A percentile compares a stretch with the other conserved stretches of the same genome.
Evolutionary conservation across 2,888 invertebrate species (phyloP).

Genomic region (Luperina testacea): DNA sequence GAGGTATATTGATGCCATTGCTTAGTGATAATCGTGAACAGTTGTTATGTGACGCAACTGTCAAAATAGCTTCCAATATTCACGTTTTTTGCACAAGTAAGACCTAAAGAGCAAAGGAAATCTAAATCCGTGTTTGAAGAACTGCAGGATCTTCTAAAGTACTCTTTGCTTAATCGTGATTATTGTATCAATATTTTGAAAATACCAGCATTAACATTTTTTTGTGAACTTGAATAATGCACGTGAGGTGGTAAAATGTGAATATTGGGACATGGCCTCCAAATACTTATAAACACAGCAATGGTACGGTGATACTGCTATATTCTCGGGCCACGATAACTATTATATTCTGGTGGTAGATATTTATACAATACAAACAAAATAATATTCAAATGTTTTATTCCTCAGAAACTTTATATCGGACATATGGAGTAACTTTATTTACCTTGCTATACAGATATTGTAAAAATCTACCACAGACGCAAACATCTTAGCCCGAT

Average conservation of each 20-base stretch:
- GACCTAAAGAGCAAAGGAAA: not conserved
- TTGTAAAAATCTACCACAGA: constrained; percentile 69
- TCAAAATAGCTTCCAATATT: constrained; percentile 67
- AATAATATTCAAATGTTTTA: not conserved
- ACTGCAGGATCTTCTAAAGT: not conserved
- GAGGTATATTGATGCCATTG: constrained; percentile 77
- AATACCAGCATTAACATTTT: not conserved
- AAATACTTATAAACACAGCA: constrained; percentile 75
- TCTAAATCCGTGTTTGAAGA: not conserved
- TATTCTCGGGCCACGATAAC: constrained; percentile 81
- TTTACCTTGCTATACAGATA: constrained; percentile 1
- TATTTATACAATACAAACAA: constrained; percentile 57
- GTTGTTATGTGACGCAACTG: constrained; percentile 39
- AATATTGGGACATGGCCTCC: constrained; percentile 84
- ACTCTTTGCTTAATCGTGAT: not conserved
- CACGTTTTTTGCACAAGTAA: constrained; percentile 52
- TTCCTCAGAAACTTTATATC: constrained; percentile 16
- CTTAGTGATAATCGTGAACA: constrained; percentile 46
- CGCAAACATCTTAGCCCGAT: constrained; percentile 73
- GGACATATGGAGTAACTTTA: not conserved
- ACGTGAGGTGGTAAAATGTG: constrained; percentile 70
- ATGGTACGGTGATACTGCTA: constrained; percentile 81
- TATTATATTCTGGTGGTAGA: constrained; percentile 74
- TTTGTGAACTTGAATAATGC: not conserved
- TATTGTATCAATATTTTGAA: not conserved